Conservation (phyloP, 2,113 vertebrate genomes). For the Esox niger region DNA sequence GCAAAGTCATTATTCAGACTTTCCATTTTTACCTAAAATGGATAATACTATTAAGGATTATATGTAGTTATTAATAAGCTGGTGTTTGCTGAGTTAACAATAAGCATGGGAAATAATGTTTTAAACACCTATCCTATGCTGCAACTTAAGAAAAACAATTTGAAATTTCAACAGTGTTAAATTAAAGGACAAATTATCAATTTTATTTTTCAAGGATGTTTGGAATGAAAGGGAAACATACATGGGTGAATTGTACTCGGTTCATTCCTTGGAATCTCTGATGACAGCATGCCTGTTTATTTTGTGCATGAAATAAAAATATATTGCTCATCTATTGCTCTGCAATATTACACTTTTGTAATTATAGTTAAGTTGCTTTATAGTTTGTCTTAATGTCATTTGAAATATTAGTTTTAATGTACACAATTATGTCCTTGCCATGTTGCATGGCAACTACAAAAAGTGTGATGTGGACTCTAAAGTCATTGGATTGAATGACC, state of each 20-base stretch:
- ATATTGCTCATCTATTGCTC: no score
- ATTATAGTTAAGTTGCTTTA: not conserved
- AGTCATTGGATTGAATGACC: no score
- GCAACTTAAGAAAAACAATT: constrained; percentile 48
- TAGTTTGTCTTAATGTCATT: not conserved
- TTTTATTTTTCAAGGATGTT: constrained; percentile 37
- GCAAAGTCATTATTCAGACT: no score
- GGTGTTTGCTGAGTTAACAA: constrained; percentile 54
- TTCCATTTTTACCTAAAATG: constrained; percentile 19
- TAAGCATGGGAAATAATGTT: constrained; percentile 21
- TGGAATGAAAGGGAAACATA: constrained; percentile 60
- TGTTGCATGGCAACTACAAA: no score
- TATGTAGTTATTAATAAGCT: constrained; percentile 43
- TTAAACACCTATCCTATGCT: constrained; percentile 35
- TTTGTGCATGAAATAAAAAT: not conserved
- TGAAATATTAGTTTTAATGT: not conserved
- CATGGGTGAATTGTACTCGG: not conserved
- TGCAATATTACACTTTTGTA: not conserved
- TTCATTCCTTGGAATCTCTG: not conserved
- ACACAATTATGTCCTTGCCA: no score
- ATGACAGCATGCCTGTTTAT: not conserved
- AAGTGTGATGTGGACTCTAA: no score
- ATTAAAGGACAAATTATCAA: constrained; percentile 35
- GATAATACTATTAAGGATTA: constrained; percentile 12
- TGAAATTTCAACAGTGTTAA: no score